These are phyloP conservation scores for Sarcophaga bullata DNA, from an alignment of 1,140 invertebrate genomes.

Conservation along the genomic window DNA sequence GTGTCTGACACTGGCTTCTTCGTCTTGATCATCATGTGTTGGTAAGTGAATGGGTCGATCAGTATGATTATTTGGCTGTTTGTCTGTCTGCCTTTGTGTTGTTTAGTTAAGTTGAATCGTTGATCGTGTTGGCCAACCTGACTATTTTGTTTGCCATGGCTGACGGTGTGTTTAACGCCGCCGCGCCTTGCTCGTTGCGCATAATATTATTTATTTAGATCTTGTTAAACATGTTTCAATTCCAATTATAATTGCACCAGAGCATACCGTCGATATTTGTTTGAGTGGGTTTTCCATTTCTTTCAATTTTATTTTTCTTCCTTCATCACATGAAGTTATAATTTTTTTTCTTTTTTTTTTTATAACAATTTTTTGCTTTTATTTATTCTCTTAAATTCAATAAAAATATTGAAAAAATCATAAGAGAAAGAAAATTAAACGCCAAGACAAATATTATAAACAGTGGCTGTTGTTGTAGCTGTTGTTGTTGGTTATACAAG, in stretches of 20 bases:
- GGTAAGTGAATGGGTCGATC: neutral
- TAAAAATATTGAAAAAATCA: neutral
- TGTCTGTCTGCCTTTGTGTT: neutral
- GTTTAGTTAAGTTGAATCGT: neutral
- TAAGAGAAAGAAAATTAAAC: neutral
- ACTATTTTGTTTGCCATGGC: neutral
- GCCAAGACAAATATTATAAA: neutral
- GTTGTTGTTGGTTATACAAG: neutral
- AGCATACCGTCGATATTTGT: conserved; percentile 39
- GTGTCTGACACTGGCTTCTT: conserved; percentile 1
- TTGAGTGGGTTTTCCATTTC: conserved; percentile 28
- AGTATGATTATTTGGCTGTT: neutral
- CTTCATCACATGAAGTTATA: too few relatives aligned
- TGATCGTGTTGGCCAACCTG: neutral
- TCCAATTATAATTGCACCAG: conserved; percentile 35
- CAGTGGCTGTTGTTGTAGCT: too few relatives aligned
- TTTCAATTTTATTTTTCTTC: conserved; percentile 22
- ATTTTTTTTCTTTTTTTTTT: too few relatives aligned
- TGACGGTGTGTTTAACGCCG: conserved; percentile 25
- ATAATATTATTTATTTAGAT: conserved; percentile 41
- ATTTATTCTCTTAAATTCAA: neutral
- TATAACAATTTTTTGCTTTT: neutral
- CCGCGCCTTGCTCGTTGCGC: conserved; percentile 35
- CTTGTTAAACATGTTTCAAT: conserved; percentile 40
- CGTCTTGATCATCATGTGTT: neutral